Evolutionary conservation across 2,113 vertebrate species (phyloP), one percentile per base, ranked within the genome.

Genomic region (Dipodomys spectabilis): DNA sequence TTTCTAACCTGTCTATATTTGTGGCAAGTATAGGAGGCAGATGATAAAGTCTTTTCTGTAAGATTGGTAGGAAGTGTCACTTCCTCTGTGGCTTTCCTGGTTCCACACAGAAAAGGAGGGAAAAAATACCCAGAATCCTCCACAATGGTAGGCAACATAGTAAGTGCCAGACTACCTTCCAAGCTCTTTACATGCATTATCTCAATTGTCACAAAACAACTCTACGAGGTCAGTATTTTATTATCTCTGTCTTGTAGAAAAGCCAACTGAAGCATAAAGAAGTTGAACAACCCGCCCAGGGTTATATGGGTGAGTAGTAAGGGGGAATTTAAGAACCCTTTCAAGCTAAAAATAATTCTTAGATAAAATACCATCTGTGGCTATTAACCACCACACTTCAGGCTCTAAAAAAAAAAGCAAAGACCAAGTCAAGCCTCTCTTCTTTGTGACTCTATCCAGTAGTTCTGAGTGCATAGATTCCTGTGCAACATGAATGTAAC

Each of bases 271-370:
- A 69, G 35, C 60, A 74, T 57, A 44, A 27, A 81, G 45, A 73
- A 45, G 45, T 78, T 53, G 62, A 83, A 60, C 15, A 83, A 78
- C 25, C 74, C 60, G 7, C 79, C 19, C 5, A 53, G 71, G n/a
- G 27, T 65, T 18, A 72, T 20, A 68, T n/a, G 25, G 18, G n/a
- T n/a, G 22, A 13, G n/a, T 53, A 80, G 35, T 72, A 71, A 80
- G 11, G 9, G 72, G 23, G 27, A 60, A 62, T 69, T 86, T 49
- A 93, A 95, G 94, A 92, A 90, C n/a, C 49, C 95, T 88, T 75
- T n/a, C 68, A 92, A 91, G 84, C 45, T 78, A 75, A 93, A 91
- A 93, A 89, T 71, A 90, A 86, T 83, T 86, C 45, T 30, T 7
- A 72, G 69, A 67, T 67, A 20, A 67, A 80, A 89, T 25, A n/a